phyloP scores from a whole-genome alignment of 2,888 invertebrate genomes.

The Sipha maydis region DNA sequence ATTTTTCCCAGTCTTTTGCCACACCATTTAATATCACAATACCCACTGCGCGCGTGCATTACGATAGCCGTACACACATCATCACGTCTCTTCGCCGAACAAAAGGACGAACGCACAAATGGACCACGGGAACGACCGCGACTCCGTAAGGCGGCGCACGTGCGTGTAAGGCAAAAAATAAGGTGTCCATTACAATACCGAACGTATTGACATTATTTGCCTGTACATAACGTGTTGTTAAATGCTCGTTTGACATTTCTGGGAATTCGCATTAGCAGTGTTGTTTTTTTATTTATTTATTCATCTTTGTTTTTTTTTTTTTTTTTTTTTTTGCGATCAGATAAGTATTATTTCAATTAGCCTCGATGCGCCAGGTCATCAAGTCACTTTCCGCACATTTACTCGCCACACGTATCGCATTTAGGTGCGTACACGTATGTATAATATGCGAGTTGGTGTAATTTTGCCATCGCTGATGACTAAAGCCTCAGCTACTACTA shows the following conservation, averaged over 20 bases:
- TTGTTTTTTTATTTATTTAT: too few species aligned
- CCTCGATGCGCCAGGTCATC: slow-evolving; percentile 23
- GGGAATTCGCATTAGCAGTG: background rate
- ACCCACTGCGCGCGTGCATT: background rate
- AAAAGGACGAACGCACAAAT: background rate
- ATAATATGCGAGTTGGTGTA: background rate
- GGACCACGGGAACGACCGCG: background rate
- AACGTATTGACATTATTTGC: background rate
- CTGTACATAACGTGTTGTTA: background rate
- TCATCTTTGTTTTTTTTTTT: too few species aligned
- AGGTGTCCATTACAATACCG: background rate
- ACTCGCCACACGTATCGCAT: slow-evolving; percentile 22
- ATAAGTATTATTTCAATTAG: slow-evolving; percentile 34
- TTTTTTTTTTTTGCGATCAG: background rate
- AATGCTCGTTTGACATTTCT: background rate
- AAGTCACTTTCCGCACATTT: background rate
- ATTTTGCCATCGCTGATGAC: background rate
- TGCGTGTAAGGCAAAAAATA: background rate
- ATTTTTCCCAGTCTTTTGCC: background rate
- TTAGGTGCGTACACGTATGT: background rate
- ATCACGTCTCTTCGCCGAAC: too few species aligned
- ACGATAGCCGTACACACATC: background rate
- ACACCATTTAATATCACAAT: background rate
- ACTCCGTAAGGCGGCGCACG: background rate
- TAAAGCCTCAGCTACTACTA: background rate